These are phyloP conservation scores for Lagopus muta DNA, from an alignment of 2,113 vertebrate genomes.

Conservation along the genomic window DNA sequence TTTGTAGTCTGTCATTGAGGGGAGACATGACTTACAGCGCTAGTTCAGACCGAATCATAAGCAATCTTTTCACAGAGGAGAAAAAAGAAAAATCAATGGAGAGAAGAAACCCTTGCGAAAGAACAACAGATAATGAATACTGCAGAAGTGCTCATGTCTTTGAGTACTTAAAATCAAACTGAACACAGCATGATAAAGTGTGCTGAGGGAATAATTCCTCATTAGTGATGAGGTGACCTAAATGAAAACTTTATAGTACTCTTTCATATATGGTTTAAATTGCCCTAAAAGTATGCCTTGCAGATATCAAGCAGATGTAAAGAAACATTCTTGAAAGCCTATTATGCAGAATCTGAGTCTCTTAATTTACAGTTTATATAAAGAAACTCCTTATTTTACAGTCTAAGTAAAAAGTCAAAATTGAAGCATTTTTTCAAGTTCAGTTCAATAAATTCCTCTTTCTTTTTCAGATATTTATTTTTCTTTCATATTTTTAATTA, in stretches of 20 bases:
- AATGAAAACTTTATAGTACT: not conserved
- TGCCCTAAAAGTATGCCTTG: not conserved
- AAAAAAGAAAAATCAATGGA: not conserved
- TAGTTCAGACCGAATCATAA: not conserved
- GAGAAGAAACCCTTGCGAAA: not conserved
- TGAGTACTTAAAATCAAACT: not conserved
- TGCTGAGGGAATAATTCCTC: not conserved
- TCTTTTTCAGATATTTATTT: slow-evolving; percentile 11
- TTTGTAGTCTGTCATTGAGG: not conserved
- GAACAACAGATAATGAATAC: not conserved
- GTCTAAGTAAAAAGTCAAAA: not conserved
- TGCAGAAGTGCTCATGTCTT: not conserved
- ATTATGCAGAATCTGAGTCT: not conserved
- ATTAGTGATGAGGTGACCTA: not conserved
- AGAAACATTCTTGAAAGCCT: not conserved
- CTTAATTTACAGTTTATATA: not conserved
- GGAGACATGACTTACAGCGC: not conserved
- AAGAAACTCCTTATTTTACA: not conserved
- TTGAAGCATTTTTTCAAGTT: not conserved
- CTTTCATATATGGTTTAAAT: not conserved
- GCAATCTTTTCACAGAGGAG: not conserved
- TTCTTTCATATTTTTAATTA: slow-evolving; percentile 2
- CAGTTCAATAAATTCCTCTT: slow-evolving; percentile 7
- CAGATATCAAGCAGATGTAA: not conserved
- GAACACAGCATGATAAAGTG: not conserved